phyloP scores from a whole-genome alignment of 2,888 invertebrate species.

The Hemistola chrysoprasaria region DNA sequence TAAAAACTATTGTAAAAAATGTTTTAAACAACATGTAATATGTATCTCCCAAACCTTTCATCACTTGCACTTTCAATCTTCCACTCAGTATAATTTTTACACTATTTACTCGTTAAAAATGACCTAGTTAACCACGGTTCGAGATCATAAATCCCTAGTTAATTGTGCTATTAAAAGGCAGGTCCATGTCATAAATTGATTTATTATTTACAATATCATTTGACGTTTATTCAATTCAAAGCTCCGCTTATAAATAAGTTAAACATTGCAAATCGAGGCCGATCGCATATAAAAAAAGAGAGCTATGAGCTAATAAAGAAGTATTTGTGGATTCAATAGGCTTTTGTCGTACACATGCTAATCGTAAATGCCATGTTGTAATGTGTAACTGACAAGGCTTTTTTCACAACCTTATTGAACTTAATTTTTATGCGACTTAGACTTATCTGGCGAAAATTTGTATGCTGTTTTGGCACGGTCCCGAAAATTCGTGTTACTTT shows the following conservation, averaged over 20 bases:
- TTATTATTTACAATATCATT: constrained; percentile 15
- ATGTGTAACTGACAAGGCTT: constrained; percentile 32
- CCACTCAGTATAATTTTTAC: no score
- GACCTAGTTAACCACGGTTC: no score
- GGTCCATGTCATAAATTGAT: neutral
- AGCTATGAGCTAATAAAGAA: constrained; percentile 19
- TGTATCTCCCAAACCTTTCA: no score
- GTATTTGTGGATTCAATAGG: constrained; percentile 32
- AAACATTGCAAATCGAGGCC: constrained; percentile 16
- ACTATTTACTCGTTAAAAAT: no score
- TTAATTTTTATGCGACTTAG: neutral
- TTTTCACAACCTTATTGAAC: constrained; percentile 20
- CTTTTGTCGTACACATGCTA: constrained; percentile 53
- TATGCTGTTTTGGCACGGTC: neutral
- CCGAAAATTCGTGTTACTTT: no score
- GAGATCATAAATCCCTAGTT: no score
- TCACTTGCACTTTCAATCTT: no score
- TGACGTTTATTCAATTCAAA: constrained; percentile 9
- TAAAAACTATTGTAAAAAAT: no score
- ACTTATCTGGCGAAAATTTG: neutral
- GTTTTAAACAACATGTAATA: no score
- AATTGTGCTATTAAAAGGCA: no score
- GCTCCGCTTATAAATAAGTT: constrained; percentile 20
- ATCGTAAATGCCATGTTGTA: constrained; percentile 44
- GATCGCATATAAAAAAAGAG: constrained; percentile 14